Evolutionary conservation across 2,888 invertebrate genomes (phyloP), one percentile per base, ranked within the genome.

Genomic region (Mythimna ferrago): DNA sequence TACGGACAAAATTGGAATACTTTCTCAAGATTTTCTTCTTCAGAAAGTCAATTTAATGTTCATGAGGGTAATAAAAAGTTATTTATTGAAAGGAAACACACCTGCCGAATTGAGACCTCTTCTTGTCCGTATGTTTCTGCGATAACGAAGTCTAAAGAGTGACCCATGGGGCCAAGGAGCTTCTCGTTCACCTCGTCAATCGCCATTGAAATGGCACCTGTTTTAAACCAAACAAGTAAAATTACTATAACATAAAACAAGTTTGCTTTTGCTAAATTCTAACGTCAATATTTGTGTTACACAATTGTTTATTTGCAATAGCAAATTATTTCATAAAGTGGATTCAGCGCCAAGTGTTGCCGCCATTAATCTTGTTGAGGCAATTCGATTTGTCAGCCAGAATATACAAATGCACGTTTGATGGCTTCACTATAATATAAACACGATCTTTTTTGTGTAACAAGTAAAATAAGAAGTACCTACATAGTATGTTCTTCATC

Each of bases 81-180:
- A 79, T 84, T 83, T 76, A 76, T 82, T 67, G 71, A 67, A 78
- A 70, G n/a, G 51, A 11, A 57, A 87, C 89, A 61, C 84, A 96
- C 96, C 94, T 97, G 97, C 70, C 97, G 96, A 83, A 99, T 98
- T 90, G 99, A 99, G 72, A 97, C 97, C 85, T 98, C 97, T 93
- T 99, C 99, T 89, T 98, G 98, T 1, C 99, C 99, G 92, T 97
- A 99, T 0, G 99, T 99, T 94, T 99, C 99, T 2, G 98, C 98
- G 6, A 99, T 98, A 32, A 98, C 96, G 89, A 99, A 98, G 80
- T 97, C 97, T 74, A 99, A 93, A 1, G 97, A 97, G 92, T 98
- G 98, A 0, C 98, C 98, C 83, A 97, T 96, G 44, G 95, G 95
- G 0, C 95, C 96, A 48, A 97, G 92, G 69, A 97, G 95, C 62